A percentile compares a stretch with the other conserved stretches of the same genome.
Evolutionary conservation across 2,797 vertebrate species (phyloP).

Genomic region (Pitangus sulphuratus): DNA sequence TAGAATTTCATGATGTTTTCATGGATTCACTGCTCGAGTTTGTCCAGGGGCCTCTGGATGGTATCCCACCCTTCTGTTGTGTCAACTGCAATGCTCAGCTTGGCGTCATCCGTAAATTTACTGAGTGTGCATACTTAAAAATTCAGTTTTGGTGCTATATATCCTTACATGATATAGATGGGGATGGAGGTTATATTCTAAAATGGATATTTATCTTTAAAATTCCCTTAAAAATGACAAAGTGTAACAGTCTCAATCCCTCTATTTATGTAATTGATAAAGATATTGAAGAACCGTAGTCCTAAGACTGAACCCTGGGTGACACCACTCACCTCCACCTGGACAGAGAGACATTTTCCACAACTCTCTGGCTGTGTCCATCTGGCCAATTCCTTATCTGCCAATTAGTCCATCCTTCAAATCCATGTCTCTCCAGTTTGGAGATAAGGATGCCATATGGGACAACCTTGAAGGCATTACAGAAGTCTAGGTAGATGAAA

Average conservation of each 20-base stretch:
- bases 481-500: background rate
- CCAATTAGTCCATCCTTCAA: background rate
- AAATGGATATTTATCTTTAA: too few relatives aligned
- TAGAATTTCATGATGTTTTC: background rate
- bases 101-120: background rate
- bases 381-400: background rate
- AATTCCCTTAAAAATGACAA: too few relatives aligned
- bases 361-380: background rate
- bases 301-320: background rate
- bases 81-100: accelerated
- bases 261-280: background rate
- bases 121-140: background rate
- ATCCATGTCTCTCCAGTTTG: background rate
- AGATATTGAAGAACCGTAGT: background rate
- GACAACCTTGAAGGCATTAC: accelerated
- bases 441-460: background rate
- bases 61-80: background rate
- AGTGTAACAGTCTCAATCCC: background rate
- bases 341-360: background rate
- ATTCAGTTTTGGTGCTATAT: too few relatives aligned
- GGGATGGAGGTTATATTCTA: too few relatives aligned
- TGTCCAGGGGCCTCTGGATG: background rate
- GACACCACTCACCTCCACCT: background rate
- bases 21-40: background rate
- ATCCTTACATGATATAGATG: too few relatives aligned